Evolutionary conservation across 2,888 invertebrate genomes (phyloP).

Genomic region (Acholoe squamosa): DNA sequence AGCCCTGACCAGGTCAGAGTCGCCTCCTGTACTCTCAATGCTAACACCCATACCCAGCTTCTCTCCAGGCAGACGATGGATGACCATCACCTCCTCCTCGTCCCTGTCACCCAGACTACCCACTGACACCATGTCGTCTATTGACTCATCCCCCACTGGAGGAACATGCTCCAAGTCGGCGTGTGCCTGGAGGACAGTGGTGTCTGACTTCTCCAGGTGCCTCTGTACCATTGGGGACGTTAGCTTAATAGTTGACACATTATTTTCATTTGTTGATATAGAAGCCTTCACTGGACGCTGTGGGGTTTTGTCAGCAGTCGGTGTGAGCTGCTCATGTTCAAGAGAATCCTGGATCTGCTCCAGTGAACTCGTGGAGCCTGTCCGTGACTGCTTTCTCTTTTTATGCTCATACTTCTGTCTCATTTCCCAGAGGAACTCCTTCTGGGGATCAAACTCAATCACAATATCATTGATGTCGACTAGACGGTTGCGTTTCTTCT

Average conservation of each 20-base stretch:
- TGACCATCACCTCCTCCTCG: conserved; percentile 86
- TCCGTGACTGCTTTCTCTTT: conserved; percentile 27
- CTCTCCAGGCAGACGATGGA: conserved; percentile 94
- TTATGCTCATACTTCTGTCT: conserved; percentile 64
- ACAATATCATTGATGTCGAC: conserved; percentile 67
- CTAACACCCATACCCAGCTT: conserved; percentile 94
- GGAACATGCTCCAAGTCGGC: not conserved
- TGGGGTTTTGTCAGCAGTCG: not conserved
- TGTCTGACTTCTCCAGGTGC: not conserved
- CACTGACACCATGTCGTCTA: not conserved
- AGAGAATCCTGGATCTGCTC: not conserved
- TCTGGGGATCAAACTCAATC: conserved; percentile 67
- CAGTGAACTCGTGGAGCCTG: not conserved
- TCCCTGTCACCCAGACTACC: not conserved
- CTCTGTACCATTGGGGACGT: not conserved
- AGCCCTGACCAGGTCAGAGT: conserved; percentile 90
- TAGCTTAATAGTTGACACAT: conserved; percentile 45
- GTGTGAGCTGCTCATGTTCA: not conserved
- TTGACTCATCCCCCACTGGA: not conserved
- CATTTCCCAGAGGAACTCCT: conserved; percentile 68
- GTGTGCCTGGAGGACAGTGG: not conserved
- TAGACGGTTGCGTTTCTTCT: conserved; percentile 55
- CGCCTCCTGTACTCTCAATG: conserved; percentile 94
- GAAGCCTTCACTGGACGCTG: not conserved
- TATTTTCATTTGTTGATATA: not conserved